Conservation (phyloP, 2,888 invertebrate species). For the Syrista parreyssii region DNA sequence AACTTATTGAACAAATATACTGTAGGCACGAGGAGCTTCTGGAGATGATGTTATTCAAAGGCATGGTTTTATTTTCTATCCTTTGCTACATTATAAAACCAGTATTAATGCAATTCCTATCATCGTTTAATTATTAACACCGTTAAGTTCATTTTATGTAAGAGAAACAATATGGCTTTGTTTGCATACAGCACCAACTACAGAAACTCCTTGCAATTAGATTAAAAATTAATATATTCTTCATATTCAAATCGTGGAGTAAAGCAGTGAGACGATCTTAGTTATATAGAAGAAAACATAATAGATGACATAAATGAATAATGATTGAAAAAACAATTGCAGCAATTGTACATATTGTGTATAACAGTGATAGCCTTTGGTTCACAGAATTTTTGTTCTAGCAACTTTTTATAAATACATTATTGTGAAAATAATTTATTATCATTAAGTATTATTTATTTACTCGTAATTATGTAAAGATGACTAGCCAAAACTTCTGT, state of each 20-base stretch:
- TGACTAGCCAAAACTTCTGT: slow-evolving; percentile 59
- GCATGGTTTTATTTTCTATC: background rate
- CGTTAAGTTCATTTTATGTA: background rate
- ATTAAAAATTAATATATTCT: slow-evolving; percentile 42
- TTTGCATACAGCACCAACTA: slow-evolving; percentile 21
- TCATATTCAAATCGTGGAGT: slow-evolving; percentile 28
- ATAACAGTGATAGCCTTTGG: slow-evolving; percentile 45
- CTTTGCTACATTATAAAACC: background rate
- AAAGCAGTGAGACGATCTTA: slow-evolving; percentile 9
- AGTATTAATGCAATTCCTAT: slow-evolving; percentile 7
- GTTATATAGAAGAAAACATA: slow-evolving; percentile 3
- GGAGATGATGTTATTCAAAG: slow-evolving; percentile 1
- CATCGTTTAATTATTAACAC: background rate
- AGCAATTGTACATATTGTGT: slow-evolving; percentile 58
- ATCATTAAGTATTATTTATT: slow-evolving; percentile 44
- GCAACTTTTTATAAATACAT: slow-evolving; percentile 49
- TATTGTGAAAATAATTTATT: slow-evolving; percentile 55
- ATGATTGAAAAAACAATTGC: slow-evolving; percentile 27
- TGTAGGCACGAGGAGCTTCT: slow-evolving; percentile 32
- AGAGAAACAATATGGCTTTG: background rate
- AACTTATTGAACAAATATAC: slow-evolving; percentile 28
- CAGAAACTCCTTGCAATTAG: slow-evolving; percentile 31
- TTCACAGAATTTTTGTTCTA: slow-evolving; percentile 32
- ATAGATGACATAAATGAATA: background rate
- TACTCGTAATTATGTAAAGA: slow-evolving; percentile 45